Evolutionary conservation across 2,113 vertebrate species (phyloP).

Genomic region (Podarcis raffonei): DNA sequence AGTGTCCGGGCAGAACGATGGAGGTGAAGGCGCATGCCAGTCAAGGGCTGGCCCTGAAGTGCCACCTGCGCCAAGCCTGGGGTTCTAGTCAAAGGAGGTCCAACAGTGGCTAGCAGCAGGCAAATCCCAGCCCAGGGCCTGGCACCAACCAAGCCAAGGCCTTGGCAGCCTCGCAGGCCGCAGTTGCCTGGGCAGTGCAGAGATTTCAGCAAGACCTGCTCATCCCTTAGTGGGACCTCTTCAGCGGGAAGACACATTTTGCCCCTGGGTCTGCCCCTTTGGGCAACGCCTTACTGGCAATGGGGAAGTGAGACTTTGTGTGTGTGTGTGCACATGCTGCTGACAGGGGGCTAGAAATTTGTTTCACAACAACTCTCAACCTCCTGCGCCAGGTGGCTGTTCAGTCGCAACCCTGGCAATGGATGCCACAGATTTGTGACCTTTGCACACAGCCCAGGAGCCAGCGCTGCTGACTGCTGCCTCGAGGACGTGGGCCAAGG

Average conservation of each 20-base stretch:
- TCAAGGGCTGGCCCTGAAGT: not conserved
- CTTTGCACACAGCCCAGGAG: not conserved
- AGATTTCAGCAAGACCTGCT: not conserved
- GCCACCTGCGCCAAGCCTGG: no score
- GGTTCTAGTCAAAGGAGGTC: not conserved
- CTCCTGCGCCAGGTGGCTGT: rapidly evolving
- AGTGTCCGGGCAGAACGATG: no score
- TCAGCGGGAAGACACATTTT: no score
- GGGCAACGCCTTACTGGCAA: no score
- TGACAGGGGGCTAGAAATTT: no score
- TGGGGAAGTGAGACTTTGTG: not conserved
- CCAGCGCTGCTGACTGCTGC: no score
- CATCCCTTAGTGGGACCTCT: not conserved
- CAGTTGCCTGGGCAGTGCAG: not conserved
- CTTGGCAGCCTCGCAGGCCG: not conserved
- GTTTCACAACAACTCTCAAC: not conserved
- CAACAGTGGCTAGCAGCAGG: not conserved
- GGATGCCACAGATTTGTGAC: not conserved
- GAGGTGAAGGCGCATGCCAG: rapidly evolving
- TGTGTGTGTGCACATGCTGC: not conserved
- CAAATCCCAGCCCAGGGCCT: not conserved
- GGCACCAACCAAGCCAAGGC: not conserved
- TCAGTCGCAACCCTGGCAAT: not conserved
- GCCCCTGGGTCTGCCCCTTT: not conserved
- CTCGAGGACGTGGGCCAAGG: not conserved